phyloP scores from a whole-genome alignment of 2,113 vertebrate genomes.

The Nipponia nippon region DNA sequence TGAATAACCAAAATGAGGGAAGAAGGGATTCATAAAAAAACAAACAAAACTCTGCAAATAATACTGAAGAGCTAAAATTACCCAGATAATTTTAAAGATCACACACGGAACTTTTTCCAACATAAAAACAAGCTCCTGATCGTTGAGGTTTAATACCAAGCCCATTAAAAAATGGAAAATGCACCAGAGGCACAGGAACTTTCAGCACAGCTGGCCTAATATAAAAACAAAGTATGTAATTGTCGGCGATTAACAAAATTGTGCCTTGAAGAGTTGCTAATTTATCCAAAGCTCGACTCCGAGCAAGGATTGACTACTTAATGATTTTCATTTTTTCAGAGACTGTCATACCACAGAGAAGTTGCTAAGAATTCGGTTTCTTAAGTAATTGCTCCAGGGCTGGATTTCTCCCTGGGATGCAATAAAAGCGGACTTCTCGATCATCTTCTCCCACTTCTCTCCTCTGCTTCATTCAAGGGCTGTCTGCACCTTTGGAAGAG shows the following conservation, averaged over 20 bases:
- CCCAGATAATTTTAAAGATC: constrained; percentile 38
- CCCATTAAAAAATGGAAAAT: constrained; percentile 43
- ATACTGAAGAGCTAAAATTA: constrained; percentile 63
- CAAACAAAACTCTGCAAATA: constrained; percentile 46
- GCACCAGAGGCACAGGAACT: constrained; percentile 19
- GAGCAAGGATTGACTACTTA: constrained; percentile 10
- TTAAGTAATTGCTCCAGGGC: neutral
- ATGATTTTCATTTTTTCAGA: constrained; percentile 28
- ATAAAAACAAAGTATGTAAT: constrained; percentile 57
- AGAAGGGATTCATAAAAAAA: constrained; percentile 49
- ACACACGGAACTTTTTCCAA: constrained; percentile 39
- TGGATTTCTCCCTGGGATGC: neutral
- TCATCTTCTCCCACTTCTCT: neutral
- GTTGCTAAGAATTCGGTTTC: neutral
- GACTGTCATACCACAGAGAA: neutral
- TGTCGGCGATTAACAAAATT: constrained; percentile 57
- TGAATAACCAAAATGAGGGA: neutral
- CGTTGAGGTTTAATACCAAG: constrained; percentile 60
- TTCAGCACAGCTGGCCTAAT: constrained; percentile 63
- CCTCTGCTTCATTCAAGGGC: neutral
- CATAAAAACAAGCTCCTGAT: constrained; percentile 64
- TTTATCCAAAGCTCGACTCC: constrained; percentile 25
- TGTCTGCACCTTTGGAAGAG: neutral
- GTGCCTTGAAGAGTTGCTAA: constrained; percentile 52
- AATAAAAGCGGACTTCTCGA: neutral